Conservation (phyloP, 2,888 invertebrate species). For the Stegana nigrithorax region DNA sequence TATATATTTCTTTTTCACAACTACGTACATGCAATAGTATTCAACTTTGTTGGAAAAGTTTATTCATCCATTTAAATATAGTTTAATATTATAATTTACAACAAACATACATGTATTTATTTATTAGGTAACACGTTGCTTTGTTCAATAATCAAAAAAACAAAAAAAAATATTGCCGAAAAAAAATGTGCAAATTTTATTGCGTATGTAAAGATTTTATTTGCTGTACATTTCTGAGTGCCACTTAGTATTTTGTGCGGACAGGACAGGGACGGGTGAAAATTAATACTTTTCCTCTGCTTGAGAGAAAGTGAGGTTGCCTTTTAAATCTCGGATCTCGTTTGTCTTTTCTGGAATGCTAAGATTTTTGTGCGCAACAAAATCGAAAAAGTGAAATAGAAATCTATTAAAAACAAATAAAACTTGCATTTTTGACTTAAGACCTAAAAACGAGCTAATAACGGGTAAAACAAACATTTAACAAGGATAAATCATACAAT, state of each 20-base stretch:
- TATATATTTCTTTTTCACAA: conserved; percentile 36
- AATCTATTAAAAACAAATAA: conserved; percentile 17
- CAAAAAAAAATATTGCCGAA: background rate
- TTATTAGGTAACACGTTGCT: background rate
- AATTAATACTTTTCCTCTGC: background rate
- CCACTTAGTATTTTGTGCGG: background rate
- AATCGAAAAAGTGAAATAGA: conserved; percentile 28
- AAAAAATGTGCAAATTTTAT: background rate
- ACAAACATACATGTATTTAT: background rate
- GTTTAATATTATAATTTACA: conserved; percentile 4
- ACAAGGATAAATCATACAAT: conserved; percentile 15
- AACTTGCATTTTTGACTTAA: conserved; percentile 45
- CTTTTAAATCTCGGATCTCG: background rate
- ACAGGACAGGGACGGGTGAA: background rate
- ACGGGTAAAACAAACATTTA: conserved; percentile 51
- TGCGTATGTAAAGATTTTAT: background rate
- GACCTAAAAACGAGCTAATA: conserved; percentile 50
- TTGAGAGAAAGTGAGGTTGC: background rate
- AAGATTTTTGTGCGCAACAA: conserved; percentile 45
- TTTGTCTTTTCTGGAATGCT: conserved; percentile 47
- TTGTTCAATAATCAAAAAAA: background rate
- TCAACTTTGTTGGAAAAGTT: conserved; percentile 2
- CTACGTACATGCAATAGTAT: conserved; percentile 39
- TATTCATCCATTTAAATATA: background rate
- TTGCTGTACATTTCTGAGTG: background rate